Percentiles rank a stretch among this genome's conserved stretches.
phyloP scores from a whole-genome alignment of 2,113 vertebrate species.

The Gopherus flavomarginatus region DNA sequence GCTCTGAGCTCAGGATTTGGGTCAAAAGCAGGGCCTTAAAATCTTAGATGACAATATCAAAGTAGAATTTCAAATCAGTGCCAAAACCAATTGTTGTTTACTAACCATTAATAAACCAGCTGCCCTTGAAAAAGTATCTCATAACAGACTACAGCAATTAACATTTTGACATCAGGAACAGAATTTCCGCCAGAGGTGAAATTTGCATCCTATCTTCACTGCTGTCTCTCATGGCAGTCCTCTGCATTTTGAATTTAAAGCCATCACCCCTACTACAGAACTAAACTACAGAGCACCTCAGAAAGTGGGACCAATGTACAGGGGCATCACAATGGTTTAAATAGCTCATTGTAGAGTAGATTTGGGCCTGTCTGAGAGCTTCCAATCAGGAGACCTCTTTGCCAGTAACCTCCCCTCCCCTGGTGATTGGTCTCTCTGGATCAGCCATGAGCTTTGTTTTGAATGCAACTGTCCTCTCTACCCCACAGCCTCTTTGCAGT shows the following conservation, averaged over 20 bases:
- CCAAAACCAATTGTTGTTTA: constrained; percentile 26
- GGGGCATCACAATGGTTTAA: not conserved
- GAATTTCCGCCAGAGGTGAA: not conserved
- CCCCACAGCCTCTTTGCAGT: not conserved
- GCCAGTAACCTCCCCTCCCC: accelerated
- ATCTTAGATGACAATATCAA: not conserved
- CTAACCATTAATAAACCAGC: not conserved
- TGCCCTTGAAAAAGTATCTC: not conserved
- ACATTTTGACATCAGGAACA: not conserved
- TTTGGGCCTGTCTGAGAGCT: not conserved
- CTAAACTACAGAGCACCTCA: not conserved
- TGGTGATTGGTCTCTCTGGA: not conserved
- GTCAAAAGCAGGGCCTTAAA: not conserved
- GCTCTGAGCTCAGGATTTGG: not conserved
- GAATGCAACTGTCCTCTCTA: not conserved
- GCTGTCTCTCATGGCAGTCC: not conserved
- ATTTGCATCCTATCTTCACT: not conserved
- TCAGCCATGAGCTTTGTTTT: not conserved
- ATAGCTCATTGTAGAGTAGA: not conserved
- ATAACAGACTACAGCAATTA: not conserved
- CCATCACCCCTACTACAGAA: not conserved
- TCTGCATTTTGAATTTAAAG: not conserved
- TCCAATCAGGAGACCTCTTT: not conserved
- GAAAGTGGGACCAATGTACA: not conserved
- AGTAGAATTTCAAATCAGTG: not conserved